Evolutionary conservation across 2,888 invertebrate genomes (phyloP), one percentile per base, ranked within the genome.

Genomic region (Amphipyra berbera): DNA sequence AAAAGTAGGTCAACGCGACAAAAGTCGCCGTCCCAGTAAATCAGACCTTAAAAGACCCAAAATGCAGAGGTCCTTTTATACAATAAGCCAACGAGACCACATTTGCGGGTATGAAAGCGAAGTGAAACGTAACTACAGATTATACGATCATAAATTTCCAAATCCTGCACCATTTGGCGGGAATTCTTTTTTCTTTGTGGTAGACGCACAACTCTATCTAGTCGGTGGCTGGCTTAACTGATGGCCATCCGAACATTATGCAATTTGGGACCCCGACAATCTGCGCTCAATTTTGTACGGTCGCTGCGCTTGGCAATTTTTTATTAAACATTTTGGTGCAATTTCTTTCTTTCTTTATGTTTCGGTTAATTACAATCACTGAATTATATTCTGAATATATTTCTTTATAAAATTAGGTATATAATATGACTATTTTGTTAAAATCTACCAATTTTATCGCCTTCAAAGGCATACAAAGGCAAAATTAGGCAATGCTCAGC

Each of bases 81-180:
- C 80, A 78, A 79, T 79, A 81, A 80, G 80, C 81, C 82, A 76
- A 67, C 70, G 60, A 68, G 76, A 80, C 81, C 78, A 81, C 82
- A 81, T 82, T 79, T 82, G 82, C 74, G 79, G 74, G 72, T 53
- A 73, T 75, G 76, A 76, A 77, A 77, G 78, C 71, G 76, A 78
- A 83, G 78, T 83, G 78, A 81, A 85, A 82, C 75, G 78, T 84
- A 81, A 85, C 76, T 80, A 78, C 80, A 84, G 85, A 86, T 88
- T 86, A 85, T 82, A 73, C 75, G 70, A 74, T 81, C 82, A 82
- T 86, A 87, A 86, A 85, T 86, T 85, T 71, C 76, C 73, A 78
- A 82, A 84, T 82, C 81, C 78, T 65, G 67, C 72, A 63, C 75
- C 73, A 80, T 79, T 85, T 74, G 65, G 56, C 59, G 66, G 46